Evolutionary conservation across 2,113 vertebrate genomes (phyloP).

Genomic region (Corydoras maculifer): DNA sequence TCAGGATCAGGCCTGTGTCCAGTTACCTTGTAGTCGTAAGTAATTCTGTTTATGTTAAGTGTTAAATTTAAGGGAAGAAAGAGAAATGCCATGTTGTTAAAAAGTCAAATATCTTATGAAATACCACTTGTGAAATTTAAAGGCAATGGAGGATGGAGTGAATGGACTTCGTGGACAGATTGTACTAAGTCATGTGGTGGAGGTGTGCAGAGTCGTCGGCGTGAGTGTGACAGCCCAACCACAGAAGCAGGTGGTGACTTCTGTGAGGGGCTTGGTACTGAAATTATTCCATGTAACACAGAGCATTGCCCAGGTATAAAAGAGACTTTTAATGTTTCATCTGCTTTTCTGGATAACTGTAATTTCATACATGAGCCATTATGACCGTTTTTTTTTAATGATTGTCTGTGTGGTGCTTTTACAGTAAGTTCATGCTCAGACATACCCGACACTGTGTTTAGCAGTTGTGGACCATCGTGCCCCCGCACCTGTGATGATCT

Average conservation of each 20-base stretch:
- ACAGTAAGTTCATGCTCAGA: slow-evolving; percentile 65
- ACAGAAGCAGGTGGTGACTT: slow-evolving; percentile 70
- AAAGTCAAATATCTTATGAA: background rate
- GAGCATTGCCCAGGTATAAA: slow-evolving; percentile 68
- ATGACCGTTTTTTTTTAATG: too few relatives aligned
- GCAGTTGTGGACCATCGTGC: slow-evolving; percentile 77
- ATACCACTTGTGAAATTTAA: slow-evolving; percentile 1
- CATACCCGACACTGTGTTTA: slow-evolving; percentile 68
- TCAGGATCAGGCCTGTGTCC: slow-evolving; percentile 64
- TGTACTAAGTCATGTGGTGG: slow-evolving; percentile 82
- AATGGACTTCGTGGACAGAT: slow-evolving; percentile 72
- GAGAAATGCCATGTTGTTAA: too few relatives aligned
- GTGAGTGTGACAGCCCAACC: slow-evolving; percentile 68
- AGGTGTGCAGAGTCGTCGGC: slow-evolving; percentile 66
- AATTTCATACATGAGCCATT: too few relatives aligned
- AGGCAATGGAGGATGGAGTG: slow-evolving; percentile 76
- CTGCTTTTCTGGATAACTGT: too few relatives aligned
- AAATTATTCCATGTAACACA: slow-evolving; percentile 62
- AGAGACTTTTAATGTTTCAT: background rate
- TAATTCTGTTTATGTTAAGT: slow-evolving; percentile 6
- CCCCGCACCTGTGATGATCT: slow-evolving; percentile 81
- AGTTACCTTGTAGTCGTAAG: slow-evolving; percentile 61
- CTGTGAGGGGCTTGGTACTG: slow-evolving; percentile 72
- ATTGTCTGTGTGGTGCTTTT: slow-evolving; percentile 24
- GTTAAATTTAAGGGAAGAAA: too few relatives aligned